A percentile compares a stretch with the other conserved stretches of the same genome.
phyloP scores from a whole-genome alignment of 2,888 invertebrate species.

The Clunio marinus region DNA sequence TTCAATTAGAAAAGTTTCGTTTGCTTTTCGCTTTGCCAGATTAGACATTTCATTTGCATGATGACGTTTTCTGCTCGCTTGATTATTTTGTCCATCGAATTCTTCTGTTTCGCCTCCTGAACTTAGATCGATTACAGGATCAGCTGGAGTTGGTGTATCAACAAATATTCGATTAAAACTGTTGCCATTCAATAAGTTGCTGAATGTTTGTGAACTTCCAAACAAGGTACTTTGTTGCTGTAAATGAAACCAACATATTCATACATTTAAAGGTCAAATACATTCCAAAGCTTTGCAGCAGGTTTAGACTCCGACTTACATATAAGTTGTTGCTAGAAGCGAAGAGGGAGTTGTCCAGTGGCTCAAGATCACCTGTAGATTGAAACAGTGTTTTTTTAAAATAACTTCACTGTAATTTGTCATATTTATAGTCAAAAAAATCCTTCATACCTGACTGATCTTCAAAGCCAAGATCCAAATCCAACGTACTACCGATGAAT shows the following conservation, averaged over 20 bases:
- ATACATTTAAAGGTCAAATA: slow-evolving; percentile 10
- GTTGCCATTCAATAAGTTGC: not conserved
- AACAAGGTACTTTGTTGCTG: slow-evolving; percentile 16
- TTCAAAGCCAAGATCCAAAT: slow-evolving; percentile 20
- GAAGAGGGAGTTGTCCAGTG: slow-evolving; percentile 20
- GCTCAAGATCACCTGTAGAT: slow-evolving; percentile 12
- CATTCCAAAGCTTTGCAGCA: not conserved
- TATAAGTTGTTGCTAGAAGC: slow-evolving; percentile 26
- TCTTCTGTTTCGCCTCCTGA: slow-evolving; percentile 7
- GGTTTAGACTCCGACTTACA: no score
- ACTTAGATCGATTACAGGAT: slow-evolving; percentile 13
- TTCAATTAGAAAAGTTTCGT: not conserved
- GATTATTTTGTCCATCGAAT: not conserved
- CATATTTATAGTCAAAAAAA: not conserved
- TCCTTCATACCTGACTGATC: not conserved
- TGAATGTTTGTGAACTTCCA: not conserved
- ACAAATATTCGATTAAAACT: slow-evolving; percentile 5
- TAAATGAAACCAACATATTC: not conserved
- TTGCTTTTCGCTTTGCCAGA: not conserved
- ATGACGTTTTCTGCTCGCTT: slow-evolving; percentile 4
- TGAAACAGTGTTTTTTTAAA: not conserved
- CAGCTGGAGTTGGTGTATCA: not conserved
- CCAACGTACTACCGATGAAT: slow-evolving; percentile 21
- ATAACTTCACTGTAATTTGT: no score
- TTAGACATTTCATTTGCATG: not conserved